Conservation (phyloP, 2,888 invertebrate genomes). For the Drosophila kokeensis region DNA sequence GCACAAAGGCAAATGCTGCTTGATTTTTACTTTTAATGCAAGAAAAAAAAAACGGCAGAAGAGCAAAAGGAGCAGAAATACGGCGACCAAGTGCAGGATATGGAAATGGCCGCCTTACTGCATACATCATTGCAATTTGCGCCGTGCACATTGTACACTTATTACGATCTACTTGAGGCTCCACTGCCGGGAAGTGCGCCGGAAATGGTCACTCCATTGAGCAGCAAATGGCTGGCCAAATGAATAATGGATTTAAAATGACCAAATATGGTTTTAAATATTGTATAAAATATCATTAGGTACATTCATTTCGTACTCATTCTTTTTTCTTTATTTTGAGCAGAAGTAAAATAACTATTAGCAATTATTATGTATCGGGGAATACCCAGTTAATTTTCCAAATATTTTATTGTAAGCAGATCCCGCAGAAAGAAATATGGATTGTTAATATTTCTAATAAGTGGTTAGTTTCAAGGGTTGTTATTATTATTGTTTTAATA, state of each 20-base stretch:
- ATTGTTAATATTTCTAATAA: no score
- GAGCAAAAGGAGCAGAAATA: background rate
- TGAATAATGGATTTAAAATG: background rate
- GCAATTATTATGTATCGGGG: background rate
- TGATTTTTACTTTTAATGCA: conserved; percentile 54
- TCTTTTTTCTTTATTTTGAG: background rate
- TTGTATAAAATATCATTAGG: background rate
- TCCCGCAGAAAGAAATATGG: no score
- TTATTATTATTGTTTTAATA: background rate
- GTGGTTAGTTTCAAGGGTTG: background rate
- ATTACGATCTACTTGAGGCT: conserved; percentile 40
- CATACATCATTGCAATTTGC: conserved; percentile 49
- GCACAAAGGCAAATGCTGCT: conserved; percentile 52
- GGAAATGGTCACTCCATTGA: conserved; percentile 34
- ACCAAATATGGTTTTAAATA: background rate
- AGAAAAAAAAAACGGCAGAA: conserved; percentile 25
- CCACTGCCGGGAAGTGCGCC: conserved; percentile 7
- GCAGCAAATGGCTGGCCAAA: background rate
- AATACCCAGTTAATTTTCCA: background rate
- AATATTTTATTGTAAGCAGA: background rate
- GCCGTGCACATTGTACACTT: conserved; percentile 37
- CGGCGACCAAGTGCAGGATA: conserved; percentile 43
- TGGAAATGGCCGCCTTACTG: conserved; percentile 59
- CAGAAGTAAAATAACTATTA: background rate
- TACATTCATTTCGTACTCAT: background rate